Evolutionary conservation across 2,888 invertebrate species (phyloP).

Genomic region (Poecilus cupreus): DNA sequence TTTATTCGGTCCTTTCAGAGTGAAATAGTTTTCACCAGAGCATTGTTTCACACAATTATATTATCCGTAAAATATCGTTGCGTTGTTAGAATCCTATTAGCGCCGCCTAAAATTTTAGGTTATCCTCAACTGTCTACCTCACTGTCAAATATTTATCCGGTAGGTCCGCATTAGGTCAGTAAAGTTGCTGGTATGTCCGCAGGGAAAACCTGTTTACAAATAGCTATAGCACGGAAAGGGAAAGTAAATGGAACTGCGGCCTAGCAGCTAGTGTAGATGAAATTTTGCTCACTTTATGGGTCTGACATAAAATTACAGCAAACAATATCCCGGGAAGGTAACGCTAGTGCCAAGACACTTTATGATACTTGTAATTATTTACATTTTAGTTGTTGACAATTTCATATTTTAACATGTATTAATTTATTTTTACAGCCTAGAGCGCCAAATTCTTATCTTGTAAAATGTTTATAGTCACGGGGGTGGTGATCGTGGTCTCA

Average conservation of each 20-base stretch:
- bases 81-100: background rate
- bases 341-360: background rate
- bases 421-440: no score
- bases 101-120: background rate
- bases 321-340: slow-evolving; percentile 38
- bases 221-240: slow-evolving; percentile 8
- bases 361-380: slow-evolving; percentile 13
- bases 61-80: background rate
- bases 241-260: slow-evolving; percentile 33
- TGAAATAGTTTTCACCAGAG: background rate
- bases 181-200: background rate
- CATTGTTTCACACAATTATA: background rate
- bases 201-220: slow-evolving; percentile 40
- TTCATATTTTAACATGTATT: no score
- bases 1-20: background rate
- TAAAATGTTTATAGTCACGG: no score
- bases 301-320: slow-evolving; percentile 23
- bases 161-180: slow-evolving; percentile 22
- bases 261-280: slow-evolving; percentile 27
- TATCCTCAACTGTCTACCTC: slow-evolving; percentile 4
- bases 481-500: no score
- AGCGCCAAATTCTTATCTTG: no score
- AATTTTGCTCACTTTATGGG: slow-evolving; percentile 47
- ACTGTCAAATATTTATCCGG: slow-evolving; percentile 40
- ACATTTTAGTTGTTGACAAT: background rate